These are phyloP conservation scores for Paramacrobiotus metropolitanus DNA, from an alignment of 1,140 invertebrate genomes.

Conservation along the genomic window DNA sequence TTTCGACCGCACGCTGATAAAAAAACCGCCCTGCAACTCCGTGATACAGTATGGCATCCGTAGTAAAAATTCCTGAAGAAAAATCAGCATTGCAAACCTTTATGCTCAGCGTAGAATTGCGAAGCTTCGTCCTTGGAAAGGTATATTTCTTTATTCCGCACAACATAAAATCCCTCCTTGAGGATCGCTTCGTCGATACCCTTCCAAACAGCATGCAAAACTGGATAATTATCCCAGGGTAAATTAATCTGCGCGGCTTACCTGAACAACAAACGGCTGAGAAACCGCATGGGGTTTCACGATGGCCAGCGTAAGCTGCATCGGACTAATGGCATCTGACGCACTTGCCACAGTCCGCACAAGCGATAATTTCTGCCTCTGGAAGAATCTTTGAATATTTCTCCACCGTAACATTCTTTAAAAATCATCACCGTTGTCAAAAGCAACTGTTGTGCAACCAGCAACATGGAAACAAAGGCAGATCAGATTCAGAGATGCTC, in stretches of 20 bases:
- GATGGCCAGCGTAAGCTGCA: background rate
- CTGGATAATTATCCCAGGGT: no score
- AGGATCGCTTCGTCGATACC: background rate
- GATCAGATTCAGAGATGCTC: no score
- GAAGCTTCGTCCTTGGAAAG: background rate
- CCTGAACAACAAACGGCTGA: background rate
- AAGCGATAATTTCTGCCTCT: no score
- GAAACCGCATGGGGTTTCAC: background rate
- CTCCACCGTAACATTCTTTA: no score
- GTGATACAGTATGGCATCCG: background rate
- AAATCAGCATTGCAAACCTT: background rate
- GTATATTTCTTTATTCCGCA: background rate
- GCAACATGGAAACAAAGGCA: no score
- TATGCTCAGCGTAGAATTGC: background rate
- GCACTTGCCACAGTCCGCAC: no score
- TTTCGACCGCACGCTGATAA: conserved; percentile 54
- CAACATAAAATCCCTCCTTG: background rate
- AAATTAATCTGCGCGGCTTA: no score
- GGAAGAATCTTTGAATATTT: no score
- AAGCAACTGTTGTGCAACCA: no score
- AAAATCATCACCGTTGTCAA: no score
- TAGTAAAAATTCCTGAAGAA: conserved; percentile 6
- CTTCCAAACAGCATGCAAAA: background rate
- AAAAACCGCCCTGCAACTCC: conserved; percentile 44
- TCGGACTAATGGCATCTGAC: background rate